These are phyloP conservation scores for Balaeniceps rex DNA, from an alignment of 2,113 vertebrate species.

Conservation along the genomic window DNA sequence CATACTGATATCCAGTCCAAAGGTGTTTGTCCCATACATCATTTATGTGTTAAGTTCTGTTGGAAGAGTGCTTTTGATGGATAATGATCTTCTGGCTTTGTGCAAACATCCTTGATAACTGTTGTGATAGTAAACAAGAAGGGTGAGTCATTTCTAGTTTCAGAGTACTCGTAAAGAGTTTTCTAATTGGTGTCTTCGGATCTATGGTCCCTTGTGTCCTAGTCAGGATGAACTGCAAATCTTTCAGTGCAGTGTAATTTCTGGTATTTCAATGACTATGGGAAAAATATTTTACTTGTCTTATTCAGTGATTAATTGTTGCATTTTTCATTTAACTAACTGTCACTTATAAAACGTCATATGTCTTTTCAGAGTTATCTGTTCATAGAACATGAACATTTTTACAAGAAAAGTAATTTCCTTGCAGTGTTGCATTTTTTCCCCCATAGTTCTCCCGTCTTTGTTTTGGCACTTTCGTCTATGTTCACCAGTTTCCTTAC, in stretches of 20 bases:
- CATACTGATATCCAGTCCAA: not conserved
- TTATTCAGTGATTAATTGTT: conserved; percentile 13
- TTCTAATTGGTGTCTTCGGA: not conserved
- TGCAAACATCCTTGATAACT: not conserved
- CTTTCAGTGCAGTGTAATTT: not conserved
- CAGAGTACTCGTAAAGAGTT: not conserved
- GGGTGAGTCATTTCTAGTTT: not conserved
- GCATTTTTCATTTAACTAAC: conserved; percentile 24
- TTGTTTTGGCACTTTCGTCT: conserved; percentile 56
- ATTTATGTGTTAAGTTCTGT: not conserved
- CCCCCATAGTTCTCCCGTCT: not conserved
- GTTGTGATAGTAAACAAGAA: not conserved
- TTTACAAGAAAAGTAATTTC: conserved; percentile 57
- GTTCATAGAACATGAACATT: conserved; percentile 20
- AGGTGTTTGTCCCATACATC: not conserved
- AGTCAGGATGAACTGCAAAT: not conserved
- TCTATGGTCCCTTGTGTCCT: not conserved
- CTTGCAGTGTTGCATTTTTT: conserved; percentile 19
- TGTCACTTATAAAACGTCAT: not conserved
- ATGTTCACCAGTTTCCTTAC: conserved; percentile 43
- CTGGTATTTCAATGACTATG: not conserved
- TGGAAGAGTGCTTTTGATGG: not conserved
- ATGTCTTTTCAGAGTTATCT: conserved; percentile 32
- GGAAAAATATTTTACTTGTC: not conserved
- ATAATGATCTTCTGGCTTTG: not conserved